These are phyloP conservation scores for Eubucco bourcierii DNA, from an alignment of 2,113 vertebrate genomes.

Conservation along the genomic window DNA sequence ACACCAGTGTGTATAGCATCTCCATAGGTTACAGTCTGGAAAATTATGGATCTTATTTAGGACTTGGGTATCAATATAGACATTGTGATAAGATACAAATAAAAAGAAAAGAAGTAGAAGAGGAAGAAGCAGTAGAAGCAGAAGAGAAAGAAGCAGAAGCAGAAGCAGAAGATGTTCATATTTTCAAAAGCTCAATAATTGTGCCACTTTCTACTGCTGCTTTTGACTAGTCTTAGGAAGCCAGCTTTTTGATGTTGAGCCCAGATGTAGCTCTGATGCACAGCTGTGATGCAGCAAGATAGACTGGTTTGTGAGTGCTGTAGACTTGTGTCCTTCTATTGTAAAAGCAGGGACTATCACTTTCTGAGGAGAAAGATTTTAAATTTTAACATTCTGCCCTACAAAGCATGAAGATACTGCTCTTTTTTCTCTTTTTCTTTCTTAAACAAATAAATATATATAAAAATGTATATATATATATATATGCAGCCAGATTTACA, in stretches of 20 bases:
- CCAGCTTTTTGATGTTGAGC: background rate
- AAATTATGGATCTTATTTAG: background rate
- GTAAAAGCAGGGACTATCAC: background rate
- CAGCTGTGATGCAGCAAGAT: background rate
- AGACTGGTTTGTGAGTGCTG: background rate
- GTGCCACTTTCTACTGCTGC: background rate
- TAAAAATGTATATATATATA: too few relatives aligned
- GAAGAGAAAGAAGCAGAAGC: fast-evolving
- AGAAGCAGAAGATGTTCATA: background rate
- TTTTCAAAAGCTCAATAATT: background rate
- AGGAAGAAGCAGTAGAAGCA: background rate
- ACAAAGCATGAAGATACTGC: background rate
- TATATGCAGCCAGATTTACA: too few relatives aligned
- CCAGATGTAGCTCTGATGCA: background rate
- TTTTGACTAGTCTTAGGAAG: background rate
- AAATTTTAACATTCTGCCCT: background rate
- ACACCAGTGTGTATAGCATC: background rate
- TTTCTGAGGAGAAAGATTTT: background rate
- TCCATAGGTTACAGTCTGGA: background rate
- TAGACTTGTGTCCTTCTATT: background rate
- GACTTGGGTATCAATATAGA: background rate
- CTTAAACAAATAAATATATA: too few relatives aligned
- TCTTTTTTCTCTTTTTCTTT: background rate
- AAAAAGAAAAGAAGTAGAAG: background rate
- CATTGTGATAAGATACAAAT: background rate